phyloP scores from a whole-genome alignment of 1,140 invertebrate genomes.

The Halyomorpha halys region DNA sequence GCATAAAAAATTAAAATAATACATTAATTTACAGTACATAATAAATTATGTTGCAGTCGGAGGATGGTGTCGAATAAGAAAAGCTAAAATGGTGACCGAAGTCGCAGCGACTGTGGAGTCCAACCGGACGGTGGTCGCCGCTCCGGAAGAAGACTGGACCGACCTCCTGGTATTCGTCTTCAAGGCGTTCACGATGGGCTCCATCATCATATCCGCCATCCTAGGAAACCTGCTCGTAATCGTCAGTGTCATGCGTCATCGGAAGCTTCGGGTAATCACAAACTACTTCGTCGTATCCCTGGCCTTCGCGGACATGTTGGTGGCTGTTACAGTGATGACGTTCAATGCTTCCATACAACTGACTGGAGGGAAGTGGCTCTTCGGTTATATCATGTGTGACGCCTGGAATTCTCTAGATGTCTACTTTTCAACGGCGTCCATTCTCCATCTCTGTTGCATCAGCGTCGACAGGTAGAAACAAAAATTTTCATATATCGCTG shows the following conservation, averaged over 20 bases:
- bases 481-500: neutral
- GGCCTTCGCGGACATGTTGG: constrained; percentile 82
- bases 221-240: constrained; percentile 80
- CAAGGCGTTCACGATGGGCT: constrained; percentile 47
- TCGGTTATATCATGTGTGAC: constrained; percentile 82
- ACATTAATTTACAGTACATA: no score
- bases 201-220: constrained; percentile 76
- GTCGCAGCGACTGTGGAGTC: no score
- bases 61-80: no score
- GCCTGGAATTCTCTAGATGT: constrained; percentile 92
- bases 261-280: constrained; percentile 71
- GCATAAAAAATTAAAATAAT: no score
- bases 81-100: no score
- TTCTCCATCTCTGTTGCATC: constrained; percentile 89
- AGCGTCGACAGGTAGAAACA: constrained; percentile 61
- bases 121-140: neutral
- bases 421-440: constrained; percentile 88
- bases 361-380: constrained; percentile 69
- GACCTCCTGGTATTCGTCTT: constrained; percentile 12
- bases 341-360: constrained; percentile 84
- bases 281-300: constrained; percentile 93
- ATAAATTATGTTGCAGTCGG: no score
- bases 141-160: constrained; percentile 18
- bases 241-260: constrained; percentile 59
- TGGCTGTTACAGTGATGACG: constrained; percentile 88